Evolutionary conservation across 2,797 vertebrate species (phyloP).

Genomic region (Taenioides sp.): DNA sequence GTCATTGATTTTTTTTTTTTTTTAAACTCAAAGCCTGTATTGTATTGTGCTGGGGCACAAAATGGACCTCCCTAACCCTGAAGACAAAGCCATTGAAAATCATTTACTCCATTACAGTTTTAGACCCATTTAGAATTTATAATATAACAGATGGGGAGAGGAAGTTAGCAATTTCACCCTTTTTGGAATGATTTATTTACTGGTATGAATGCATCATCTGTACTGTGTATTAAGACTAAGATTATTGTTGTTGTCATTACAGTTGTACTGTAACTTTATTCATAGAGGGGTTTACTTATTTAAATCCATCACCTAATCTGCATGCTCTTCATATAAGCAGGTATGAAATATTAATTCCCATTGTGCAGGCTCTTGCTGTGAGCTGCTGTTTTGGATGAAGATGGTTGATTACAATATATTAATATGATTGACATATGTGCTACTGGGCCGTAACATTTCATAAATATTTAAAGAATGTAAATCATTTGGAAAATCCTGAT

Average conservation of each 20-base stretch:
- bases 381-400: conserved; percentile 37
- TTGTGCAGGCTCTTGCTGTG: conserved; percentile 30
- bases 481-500: not conserved
- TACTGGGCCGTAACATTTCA: not conserved
- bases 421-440: not conserved
- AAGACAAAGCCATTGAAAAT: conserved; percentile 32
- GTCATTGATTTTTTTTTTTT: conserved; percentile 62
- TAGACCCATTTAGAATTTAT: too few relatives aligned
- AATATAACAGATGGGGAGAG: not conserved
- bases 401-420: conserved; percentile 48
- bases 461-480: conserved; percentile 5
- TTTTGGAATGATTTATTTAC: not conserved
- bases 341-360: conserved; percentile 41
- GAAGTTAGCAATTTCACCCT: not conserved
- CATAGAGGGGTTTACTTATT: not conserved
- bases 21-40: conserved; percentile 37
- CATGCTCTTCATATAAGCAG: conserved; percentile 33
- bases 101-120: conserved; percentile 2
- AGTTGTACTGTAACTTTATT: not conserved
- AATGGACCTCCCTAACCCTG: conserved; percentile 16
- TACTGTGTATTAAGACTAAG: not conserved
- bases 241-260: not conserved
- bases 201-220: not conserved
- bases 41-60: conserved; percentile 35
- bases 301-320: not conserved